Base-by-base conservation (phyloP, 1,140 invertebrate genomes). In the Megalopta genalis region DNA sequence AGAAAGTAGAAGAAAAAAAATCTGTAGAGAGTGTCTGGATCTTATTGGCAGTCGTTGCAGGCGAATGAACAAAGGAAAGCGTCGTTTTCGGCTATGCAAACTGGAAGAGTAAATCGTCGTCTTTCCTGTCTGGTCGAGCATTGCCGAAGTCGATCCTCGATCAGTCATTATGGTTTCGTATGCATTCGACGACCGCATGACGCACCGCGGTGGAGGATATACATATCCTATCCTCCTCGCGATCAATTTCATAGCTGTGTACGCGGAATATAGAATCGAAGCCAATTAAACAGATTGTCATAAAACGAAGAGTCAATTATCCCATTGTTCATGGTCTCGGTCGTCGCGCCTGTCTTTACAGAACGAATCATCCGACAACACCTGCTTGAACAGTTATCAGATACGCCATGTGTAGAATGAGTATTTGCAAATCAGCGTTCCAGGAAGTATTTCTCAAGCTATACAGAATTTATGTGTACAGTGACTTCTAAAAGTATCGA, bases 131-230 rank as follows among this genome's bases (percentile, higher is more conserved):
- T 3, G 16, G 37, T 65, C 21, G 32, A 32, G 32, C 32, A 1
- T 32, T 32, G 23, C 60, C 23, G 27, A 49, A 52, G n/a, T 23
- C 9, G 18, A 5, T n/a, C 18, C 1, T 1, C 39, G 39, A 62
- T 46, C 25, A 62, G 37, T 1, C 21, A 63, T n/a, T 39, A 37
- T 23, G 23, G n/a, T 73, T 79, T 65, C 21, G 70, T 79, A 79
- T 66, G 69, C 63, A 39, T 21, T 65, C 49, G 52, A 21, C 39
- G 62, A 6, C 21, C 25, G 37, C 9, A 2, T 73, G 77, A 79
- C 77, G 69, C 62, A 59, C 25, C 42, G 71, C 23, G 37, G 25
- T 57, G 42, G 71, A 75, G 21, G 54, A 80, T 68, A 49, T 18
- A 21, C 74, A 12, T 12, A 80, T 42, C 54, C 62, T 37, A 60